These are phyloP conservation scores for Salpingus planirostris DNA, from an alignment of 2,888 invertebrate genomes.

Conservation along the genomic window DNA sequence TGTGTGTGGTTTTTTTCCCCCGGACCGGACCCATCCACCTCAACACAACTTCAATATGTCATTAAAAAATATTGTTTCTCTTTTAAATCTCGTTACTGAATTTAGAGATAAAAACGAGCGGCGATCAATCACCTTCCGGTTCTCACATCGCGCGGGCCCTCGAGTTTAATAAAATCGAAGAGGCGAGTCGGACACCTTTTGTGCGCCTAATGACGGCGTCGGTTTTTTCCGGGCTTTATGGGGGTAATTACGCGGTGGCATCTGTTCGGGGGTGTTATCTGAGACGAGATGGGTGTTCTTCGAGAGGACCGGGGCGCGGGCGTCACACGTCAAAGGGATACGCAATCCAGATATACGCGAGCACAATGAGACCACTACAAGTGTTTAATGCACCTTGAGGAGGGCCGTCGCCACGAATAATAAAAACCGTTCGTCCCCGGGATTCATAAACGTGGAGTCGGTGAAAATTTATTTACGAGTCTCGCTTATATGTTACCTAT, in stretches of 20 bases:
- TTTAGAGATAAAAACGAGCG: slow-evolving; percentile 20
- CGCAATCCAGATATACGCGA: slow-evolving; percentile 30
- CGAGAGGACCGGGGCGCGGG: slow-evolving; percentile 29
- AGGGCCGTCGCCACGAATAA: no score
- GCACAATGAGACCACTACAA: no score
- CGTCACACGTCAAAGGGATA: slow-evolving; percentile 30
- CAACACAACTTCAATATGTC: slow-evolving; percentile 33
- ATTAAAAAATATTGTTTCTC: slow-evolving; percentile 34
- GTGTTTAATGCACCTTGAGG: no score
- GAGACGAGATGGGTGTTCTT: slow-evolving; percentile 26
- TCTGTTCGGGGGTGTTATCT: slow-evolving; percentile 36
- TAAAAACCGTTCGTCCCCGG: no score
- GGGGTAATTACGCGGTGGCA: slow-evolving; percentile 33
- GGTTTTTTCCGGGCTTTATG: no score
- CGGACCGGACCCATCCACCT: slow-evolving; percentile 25
- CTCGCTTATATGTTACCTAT: no score
- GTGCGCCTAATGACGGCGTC: slow-evolving; percentile 14
- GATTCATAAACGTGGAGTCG: no score
- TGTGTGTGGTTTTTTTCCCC: slow-evolving; percentile 33
- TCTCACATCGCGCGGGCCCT: slow-evolving; percentile 15
- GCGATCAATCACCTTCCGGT: slow-evolving; percentile 22
- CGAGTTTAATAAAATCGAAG: not conserved
- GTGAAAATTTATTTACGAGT: no score
- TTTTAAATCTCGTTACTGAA: slow-evolving; percentile 27
- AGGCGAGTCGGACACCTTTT: slow-evolving; percentile 7